Evolutionary conservation across 2,797 vertebrate genomes (phyloP), one percentile per base, ranked within the genome.

Genomic region (Pampus argenteus): DNA sequence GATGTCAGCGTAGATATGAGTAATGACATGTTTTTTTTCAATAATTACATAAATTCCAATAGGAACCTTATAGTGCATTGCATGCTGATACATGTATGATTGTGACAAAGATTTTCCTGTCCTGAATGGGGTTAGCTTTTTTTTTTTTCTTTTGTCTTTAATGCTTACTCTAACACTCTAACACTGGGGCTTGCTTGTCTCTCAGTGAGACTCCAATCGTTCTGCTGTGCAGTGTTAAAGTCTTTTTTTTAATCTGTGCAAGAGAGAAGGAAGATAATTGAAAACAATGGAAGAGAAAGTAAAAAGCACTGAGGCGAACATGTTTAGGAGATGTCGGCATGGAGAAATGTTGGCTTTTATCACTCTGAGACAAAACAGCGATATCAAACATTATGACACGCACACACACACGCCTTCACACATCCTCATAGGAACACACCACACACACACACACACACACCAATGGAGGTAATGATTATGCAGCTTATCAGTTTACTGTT

Each of bases 231-330:
- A 58, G 42, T 29, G 59, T 77, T 76, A 59, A 77, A 84, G 66
- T 77, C 58, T 55, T 79, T 78, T 76, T 81, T 78, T 76, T 81
- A 85, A 88, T 87, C 76, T 77, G 74, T 7, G 66, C 82, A 22
- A 82, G 77, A 51, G 74, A 84, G 73, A 86, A 83, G 62, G 82
- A 87, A 83, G 84, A 86, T 91, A 83, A 91, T 88, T 89, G 79
- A 74, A 89, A 89, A 86, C 79, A 86, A 88, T 81, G 13, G 40
- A 74, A 66, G 60, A 81, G 80, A 82, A 84, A 85, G 84, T 84
- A 77, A 86, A 89, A 86, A 28, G 75, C 80, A 72, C 31, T 23
- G 80, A 66, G 69, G 80, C 71, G 47, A 78, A 64, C 9, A 17
- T 9, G 52, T 58, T 66, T 29, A 51, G 71, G 66, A 66, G 56